phyloP scores from a whole-genome alignment of 2,888 invertebrate genomes.

The Lithosia quadra region DNA sequence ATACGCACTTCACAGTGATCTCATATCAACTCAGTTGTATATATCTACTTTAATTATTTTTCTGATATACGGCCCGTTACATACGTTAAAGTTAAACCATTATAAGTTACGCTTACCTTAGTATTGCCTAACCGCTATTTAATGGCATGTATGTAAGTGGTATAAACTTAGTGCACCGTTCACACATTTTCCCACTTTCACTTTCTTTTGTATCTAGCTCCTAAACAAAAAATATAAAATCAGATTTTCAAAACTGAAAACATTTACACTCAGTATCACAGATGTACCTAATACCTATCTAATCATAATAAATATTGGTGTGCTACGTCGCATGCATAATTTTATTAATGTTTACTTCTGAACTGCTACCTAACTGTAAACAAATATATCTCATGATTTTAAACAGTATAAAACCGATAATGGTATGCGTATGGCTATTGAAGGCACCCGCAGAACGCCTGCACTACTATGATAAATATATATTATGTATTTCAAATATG shows the following conservation, averaged over 20 bases:
- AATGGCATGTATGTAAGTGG: not conserved
- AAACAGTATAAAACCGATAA: constrained; percentile 11
- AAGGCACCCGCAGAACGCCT: constrained; percentile 2
- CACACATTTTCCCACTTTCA: not conserved
- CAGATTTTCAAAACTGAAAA: not conserved
- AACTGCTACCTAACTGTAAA: constrained; percentile 8
- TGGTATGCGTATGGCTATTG: constrained; percentile 8
- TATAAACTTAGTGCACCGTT: not conserved
- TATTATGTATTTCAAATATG: constrained; percentile 21
- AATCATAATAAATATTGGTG: not conserved
- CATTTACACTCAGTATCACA: too few relatives aligned
- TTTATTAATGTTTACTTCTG: not conserved
- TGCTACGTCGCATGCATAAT: not conserved
- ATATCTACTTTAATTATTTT: not conserved
- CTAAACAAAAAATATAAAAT: not conserved
- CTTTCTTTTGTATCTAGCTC: not conserved
- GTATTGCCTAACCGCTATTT: not conserved
- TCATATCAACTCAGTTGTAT: too few relatives aligned
- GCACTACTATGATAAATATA: constrained; percentile 9
- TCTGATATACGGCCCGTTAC: not conserved
- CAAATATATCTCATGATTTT: constrained; percentile 33
- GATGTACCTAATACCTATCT: too few relatives aligned
- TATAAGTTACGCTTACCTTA: not conserved
- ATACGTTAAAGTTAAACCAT: not conserved
- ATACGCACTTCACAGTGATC: too few relatives aligned